Evolutionary conservation across 2,797 vertebrate genomes (phyloP).

Genomic region (Microctenopoma stevenorrisi): DNA sequence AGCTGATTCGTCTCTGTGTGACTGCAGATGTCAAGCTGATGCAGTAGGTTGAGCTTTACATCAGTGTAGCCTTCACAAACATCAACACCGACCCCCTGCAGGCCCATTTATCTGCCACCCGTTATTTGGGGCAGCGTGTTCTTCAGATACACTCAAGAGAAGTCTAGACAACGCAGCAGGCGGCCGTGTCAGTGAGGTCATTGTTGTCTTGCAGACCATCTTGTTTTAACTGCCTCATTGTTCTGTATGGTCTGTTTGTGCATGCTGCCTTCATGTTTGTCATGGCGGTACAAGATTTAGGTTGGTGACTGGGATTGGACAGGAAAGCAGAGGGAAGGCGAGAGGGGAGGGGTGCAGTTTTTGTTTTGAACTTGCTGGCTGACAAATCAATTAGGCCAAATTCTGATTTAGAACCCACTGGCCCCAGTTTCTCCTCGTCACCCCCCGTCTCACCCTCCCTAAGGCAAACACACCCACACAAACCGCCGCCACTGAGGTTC

Average conservation of each 20-base stretch:
- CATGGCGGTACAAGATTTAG: slow-evolving; percentile 19
- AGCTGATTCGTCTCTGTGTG: neutral
- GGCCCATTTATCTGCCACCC: slow-evolving; percentile 48
- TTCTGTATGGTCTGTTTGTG: slow-evolving; percentile 23
- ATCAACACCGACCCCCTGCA: slow-evolving; percentile 29
- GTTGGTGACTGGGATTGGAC: neutral
- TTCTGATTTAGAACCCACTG: slow-evolving; percentile 45
- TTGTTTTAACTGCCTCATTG: slow-evolving; percentile 18
- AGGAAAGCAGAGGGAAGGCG: neutral
- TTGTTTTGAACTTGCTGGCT: slow-evolving; percentile 47
- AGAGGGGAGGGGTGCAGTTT: slow-evolving; percentile 5
- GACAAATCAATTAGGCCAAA: slow-evolving; percentile 68
- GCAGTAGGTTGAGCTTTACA: neutral
- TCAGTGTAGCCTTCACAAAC: slow-evolving; percentile 33
- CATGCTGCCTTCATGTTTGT: slow-evolving; percentile 28
- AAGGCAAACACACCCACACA: slow-evolving; percentile 22
- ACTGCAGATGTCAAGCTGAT: neutral
- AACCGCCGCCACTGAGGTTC: neutral
- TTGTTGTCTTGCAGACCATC: slow-evolving; percentile 38
- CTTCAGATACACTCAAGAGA: slow-evolving; percentile 49
- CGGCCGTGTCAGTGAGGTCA: slow-evolving; percentile 19
- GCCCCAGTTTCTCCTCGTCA: slow-evolving; percentile 28
- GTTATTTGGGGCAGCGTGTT: slow-evolving; percentile 56
- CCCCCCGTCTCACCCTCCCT: neutral
- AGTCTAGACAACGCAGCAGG: slow-evolving; percentile 4